These are phyloP conservation scores for Zaprionus lineosus DNA, from an alignment of 2,888 invertebrate species.

Conservation along the genomic window DNA sequence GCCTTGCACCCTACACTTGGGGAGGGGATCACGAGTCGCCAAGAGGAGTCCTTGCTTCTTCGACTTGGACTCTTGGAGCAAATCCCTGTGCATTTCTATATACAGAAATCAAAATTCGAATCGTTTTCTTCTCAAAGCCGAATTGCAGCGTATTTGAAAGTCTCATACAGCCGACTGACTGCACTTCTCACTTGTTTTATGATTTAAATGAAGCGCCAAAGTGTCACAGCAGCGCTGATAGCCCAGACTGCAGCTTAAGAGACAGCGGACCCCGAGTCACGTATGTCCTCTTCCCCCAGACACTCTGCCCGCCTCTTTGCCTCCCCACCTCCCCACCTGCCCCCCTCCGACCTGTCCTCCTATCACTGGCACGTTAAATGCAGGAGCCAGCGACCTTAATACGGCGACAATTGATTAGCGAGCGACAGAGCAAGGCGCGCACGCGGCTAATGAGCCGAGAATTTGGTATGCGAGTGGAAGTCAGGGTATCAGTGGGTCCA, in stretches of 20 bases:
- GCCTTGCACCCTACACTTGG: constrained; percentile 7
- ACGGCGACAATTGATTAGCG: constrained; percentile 72
- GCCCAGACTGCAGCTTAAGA: constrained; percentile 11
- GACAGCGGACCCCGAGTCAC: constrained; percentile 3
- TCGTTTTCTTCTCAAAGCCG: too few species aligned
- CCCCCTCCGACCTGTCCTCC: not conserved
- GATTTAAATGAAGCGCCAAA: constrained; percentile 66
- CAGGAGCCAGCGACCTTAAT: constrained; percentile 65
- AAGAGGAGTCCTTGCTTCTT: too few species aligned
- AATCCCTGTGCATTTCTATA: too few species aligned
- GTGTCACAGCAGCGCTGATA: constrained; percentile 59
- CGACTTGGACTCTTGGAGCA: too few species aligned
- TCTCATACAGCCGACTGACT: not conserved
- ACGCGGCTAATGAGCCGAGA: constrained; percentile 67
- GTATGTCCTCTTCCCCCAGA: not conserved
- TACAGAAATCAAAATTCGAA: too few species aligned
- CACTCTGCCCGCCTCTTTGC: not conserved
- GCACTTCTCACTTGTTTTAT: constrained; percentile 47
- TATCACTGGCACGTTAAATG: not conserved
- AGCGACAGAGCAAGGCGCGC: constrained; percentile 64
- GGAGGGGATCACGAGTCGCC: not conserved
- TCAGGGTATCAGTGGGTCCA: constrained; percentile 15
- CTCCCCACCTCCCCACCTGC: not conserved
- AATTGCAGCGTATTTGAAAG: constrained; percentile 18
- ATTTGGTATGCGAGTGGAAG: constrained; percentile 25